Conservation (phyloP, 2,888 invertebrate genomes). For the Leptinotarsa haldemani region DNA sequence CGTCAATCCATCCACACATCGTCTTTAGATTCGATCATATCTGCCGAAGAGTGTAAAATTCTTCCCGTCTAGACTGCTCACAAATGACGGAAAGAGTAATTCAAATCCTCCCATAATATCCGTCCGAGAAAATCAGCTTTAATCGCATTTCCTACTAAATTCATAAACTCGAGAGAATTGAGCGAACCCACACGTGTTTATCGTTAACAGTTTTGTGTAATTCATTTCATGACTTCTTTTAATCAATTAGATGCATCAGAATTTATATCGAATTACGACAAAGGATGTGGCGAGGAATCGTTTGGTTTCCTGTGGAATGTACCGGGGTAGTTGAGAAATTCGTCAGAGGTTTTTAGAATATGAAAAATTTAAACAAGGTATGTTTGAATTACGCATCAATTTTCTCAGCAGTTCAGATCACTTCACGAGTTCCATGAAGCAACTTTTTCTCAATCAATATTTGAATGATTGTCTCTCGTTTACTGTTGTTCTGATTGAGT, state of each 20-base stretch:
- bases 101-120: slow-evolving; percentile 37
- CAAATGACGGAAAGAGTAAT: slow-evolving; percentile 41
- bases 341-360: not conserved
- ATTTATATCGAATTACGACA: slow-evolving; percentile 27
- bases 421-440: too few relatives aligned
- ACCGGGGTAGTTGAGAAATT: not conserved
- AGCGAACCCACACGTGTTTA: slow-evolving; percentile 35
- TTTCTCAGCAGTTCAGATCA: too few relatives aligned
- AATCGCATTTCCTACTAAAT: slow-evolving; percentile 43
- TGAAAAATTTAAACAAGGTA: too few relatives aligned
- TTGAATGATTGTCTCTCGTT: too few relatives aligned
- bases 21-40: slow-evolving; percentile 10
- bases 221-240: slow-evolving; percentile 43
- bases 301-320: not conserved
- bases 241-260: slow-evolving; percentile 38
- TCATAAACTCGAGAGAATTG: slow-evolving; percentile 36
- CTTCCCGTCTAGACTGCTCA: slow-evolving; percentile 38
- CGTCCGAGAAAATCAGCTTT: slow-evolving; percentile 37
- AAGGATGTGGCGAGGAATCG: slow-evolving; percentile 28
- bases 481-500: too few relatives aligned
- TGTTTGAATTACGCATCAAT: too few relatives aligned
- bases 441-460: too few relatives aligned
- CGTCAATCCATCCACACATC: not conserved
- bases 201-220: slow-evolving; percentile 42
- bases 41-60: slow-evolving; percentile 10